Base-by-base conservation (phyloP, 2,797 vertebrate genomes). In the Acropternis orthonyx region DNA sequence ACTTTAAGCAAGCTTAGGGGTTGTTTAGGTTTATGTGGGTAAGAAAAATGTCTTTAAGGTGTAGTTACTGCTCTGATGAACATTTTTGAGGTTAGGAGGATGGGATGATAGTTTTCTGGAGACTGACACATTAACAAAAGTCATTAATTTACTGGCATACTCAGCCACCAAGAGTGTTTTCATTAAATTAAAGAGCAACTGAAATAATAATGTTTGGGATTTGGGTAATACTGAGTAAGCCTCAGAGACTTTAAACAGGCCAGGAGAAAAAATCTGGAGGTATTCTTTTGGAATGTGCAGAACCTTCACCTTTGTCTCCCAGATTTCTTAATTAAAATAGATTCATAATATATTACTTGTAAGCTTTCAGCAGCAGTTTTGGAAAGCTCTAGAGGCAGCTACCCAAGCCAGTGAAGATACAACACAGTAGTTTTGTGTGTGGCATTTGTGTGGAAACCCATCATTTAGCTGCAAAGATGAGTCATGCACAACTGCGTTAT, bases 171-270 rank as follows among this genome's bases (percentile, higher is more conserved):
- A 51, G 32, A 90, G 55, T 71, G 67, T 85, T 90, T 78, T 48
- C 59, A 56, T 79, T 90, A 89, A 92, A 91, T 85, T 65, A 90
- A 90, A 81, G 54, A 89, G 48, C 22, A 89, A 66, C 48, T 82
- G 55, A 72, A 94, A 87, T 91, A 89, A 67, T 87, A 79, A 34
- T 87, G 36, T 41, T 83, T 88, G 83, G 48, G 56, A 78, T 93
- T 92, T 89, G 67, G 19, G 23, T 87, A 66, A 58, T 67, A 61
- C 1, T 59, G 51, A 69, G 14, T 65, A 48, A 73, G 27, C 67
- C 74, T 79, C 59, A 69, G 74, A 72, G 48, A 87, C 67, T 81
- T 87, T 63, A 59, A 90, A 30, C 66, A 66, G 54, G 19, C 41
- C 6, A 17, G 19, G 20, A 79, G 34, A 34, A n/a, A 84, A 92